These are phyloP conservation scores for Pomacea canaliculata DNA, from an alignment of 2,888 invertebrate genomes.

Conservation along the genomic window DNA sequence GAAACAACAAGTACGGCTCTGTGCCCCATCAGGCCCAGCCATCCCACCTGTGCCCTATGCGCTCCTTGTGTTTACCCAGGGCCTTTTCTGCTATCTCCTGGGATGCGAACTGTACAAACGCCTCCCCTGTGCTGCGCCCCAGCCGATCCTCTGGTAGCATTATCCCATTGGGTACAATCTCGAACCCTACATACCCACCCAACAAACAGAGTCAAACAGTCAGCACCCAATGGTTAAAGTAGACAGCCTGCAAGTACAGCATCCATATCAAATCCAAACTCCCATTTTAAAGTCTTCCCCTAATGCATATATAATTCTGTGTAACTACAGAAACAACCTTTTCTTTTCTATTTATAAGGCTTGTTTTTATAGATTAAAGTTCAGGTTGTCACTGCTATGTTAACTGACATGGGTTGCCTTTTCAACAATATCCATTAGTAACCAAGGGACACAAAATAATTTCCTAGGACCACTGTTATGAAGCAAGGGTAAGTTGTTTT, in stretches of 20 bases:
- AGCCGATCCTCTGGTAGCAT: slow-evolving; percentile 97
- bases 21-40: slow-evolving; percentile 37
- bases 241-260: slow-evolving; percentile 20
- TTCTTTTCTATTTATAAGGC: too few relatives aligned
- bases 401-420: too few relatives aligned
- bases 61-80: slow-evolving; percentile 97
- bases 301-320: not conserved
- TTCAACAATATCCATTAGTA: too few relatives aligned
- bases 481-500: too few relatives aligned
- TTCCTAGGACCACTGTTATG: too few relatives aligned
- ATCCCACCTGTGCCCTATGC: slow-evolving; percentile 98
- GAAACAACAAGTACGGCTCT: slow-evolving; percentile 18
- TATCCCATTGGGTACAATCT: slow-evolving; percentile 97
- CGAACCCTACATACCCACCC: slow-evolving; percentile 82
- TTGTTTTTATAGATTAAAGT: too few relatives aligned
- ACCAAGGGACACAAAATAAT: too few relatives aligned
- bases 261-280: slow-evolving; percentile 21
- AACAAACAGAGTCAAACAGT: slow-evolving; percentile 42
- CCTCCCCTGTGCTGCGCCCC: slow-evolving; percentile 99
- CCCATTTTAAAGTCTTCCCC: not conserved
- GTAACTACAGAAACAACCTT: too few relatives aligned
- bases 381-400: too few relatives aligned
- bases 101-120: slow-evolving; percentile 98
- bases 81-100: slow-evolving; percentile 97
- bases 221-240: slow-evolving; percentile 20